A percentile compares a stretch with the other conserved stretches of the same genome.
Evolutionary conservation across 1,140 invertebrate genomes (phyloP).

Genomic region (Galleria mellonella): DNA sequence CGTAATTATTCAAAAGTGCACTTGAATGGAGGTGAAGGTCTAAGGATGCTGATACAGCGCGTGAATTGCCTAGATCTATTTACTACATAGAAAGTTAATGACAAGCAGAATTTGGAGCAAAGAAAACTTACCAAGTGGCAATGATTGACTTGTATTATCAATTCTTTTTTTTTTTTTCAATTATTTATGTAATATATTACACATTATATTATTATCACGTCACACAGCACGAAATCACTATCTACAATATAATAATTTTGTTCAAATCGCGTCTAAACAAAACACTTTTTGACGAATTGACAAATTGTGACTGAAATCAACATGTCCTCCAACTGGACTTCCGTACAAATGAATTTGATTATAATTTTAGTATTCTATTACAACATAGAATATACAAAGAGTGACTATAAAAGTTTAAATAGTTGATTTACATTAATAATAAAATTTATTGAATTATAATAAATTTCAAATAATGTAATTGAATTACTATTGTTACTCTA

Average conservation of each 20-base stretch:
- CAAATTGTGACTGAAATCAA: slow-evolving; percentile 67
- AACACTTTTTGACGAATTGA: slow-evolving; percentile 70
- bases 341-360: too few species aligned
- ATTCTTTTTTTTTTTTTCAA: slow-evolving; percentile 37
- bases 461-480: too few species aligned
- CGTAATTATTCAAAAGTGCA: background rate
- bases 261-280: slow-evolving; percentile 62
- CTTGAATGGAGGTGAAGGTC: slow-evolving; percentile 29
- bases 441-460: too few species aligned
- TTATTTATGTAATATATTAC: slow-evolving; percentile 55
- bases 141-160: slow-evolving; percentile 28
- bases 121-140: slow-evolving; percentile 62
- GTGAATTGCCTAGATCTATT: slow-evolving; percentile 37
- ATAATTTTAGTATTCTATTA: too few species aligned
- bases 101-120: slow-evolving; percentile 54
- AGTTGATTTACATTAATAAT: too few species aligned
- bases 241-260: slow-evolving; percentile 59
- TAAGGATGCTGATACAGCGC: slow-evolving; percentile 15
- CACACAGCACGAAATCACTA: slow-evolving; percentile 49
- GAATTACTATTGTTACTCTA: too few species aligned
- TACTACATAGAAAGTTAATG: slow-evolving; percentile 44
- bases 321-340: slow-evolving; percentile 64
- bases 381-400: too few species aligned
- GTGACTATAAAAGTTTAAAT: too few species aligned
- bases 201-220: slow-evolving; percentile 55